Evolutionary conservation across 2,797 vertebrate species (phyloP), one percentile per base, ranked within the genome.

Genomic region (Cossypha caffra): DNA sequence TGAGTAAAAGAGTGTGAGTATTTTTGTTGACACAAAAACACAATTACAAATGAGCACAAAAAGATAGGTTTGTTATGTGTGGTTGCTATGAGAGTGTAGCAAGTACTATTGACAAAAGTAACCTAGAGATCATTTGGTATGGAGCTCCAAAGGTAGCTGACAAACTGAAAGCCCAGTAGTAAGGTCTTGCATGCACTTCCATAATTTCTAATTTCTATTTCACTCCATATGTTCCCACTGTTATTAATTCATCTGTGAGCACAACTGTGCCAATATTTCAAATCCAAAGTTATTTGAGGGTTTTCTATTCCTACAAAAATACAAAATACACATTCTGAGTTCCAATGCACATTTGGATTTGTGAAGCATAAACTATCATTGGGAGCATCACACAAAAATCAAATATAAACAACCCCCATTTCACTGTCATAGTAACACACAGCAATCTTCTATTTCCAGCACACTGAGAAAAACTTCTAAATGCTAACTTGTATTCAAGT

Each of bases 231-330:
- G 78, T 35, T 93, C 38, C 67, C 48, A 25, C n/a, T 73, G 52
- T 55, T 96, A 89, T 82, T 95, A 89, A 92, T 90, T 42, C 43
- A 80, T 62, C 78, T 80, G 57, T 75, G 59, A 86, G 54, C 54
- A 17, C 5, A 54, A 26, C 42, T 72, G 52, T 71, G 85, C 75
- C 82, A 88, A 20, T 54, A 68, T 86, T 90, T 90, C 50, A 64
- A 88, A 90, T 26, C 7, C 13, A 20, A 92, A 23, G 38, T 64
- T 77, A 67, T 91, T 79, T 75, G 52, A 59, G 45, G 31, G 19
- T 63, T 90, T 95, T 43, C 35, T 87, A 26, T 55, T 87, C 12
- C 16, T 45, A 54, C 61, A 63, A 63, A 85, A 42, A 25, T 16
- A 38, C 13, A 64, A 87, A 84, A 74, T 42, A 67, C 8, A 51